A percentile compares a stretch with the other conserved stretches of the same genome.
These are phyloP conservation scores for Melipona beecheii DNA, from an alignment of 2,888 invertebrate genomes.

Conservation along the genomic window DNA sequence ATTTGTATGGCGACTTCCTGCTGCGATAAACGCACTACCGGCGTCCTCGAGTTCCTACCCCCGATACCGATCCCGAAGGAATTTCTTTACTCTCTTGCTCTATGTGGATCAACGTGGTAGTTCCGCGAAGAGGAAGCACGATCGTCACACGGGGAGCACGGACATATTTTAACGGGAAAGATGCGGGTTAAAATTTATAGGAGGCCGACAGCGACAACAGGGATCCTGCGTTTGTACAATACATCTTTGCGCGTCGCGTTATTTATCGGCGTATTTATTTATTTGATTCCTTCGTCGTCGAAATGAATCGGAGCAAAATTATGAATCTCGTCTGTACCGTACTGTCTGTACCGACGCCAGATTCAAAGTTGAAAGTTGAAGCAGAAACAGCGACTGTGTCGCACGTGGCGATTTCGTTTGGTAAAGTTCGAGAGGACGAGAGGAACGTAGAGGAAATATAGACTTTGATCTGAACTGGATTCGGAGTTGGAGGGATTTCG, in stretches of 20 bases:
- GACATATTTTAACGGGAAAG: constrained; percentile 40
- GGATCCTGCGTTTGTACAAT: constrained; percentile 21
- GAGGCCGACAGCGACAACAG: constrained; percentile 39
- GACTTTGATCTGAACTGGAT: constrained; percentile 28
- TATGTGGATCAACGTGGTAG: constrained; percentile 47
- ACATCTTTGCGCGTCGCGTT: constrained; percentile 20
- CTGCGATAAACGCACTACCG: constrained; percentile 71
- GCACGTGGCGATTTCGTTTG: too few relatives aligned
- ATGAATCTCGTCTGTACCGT: not conserved
- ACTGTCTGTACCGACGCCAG: not conserved
- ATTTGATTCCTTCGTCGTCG: not conserved
- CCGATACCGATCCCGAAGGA: constrained; percentile 51
- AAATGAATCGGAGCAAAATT: not conserved
- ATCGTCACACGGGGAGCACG: constrained; percentile 13
- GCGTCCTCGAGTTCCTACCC: constrained; percentile 51
- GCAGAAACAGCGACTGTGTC: too few relatives aligned
- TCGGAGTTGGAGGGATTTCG: constrained; percentile 47
- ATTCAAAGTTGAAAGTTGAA: too few relatives aligned
- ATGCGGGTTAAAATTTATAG: constrained; percentile 61
- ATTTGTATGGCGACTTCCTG: constrained; percentile 72
- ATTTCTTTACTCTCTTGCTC: not conserved
- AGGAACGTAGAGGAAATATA: not conserved
- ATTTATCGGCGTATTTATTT: constrained; percentile 24
- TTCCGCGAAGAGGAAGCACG: constrained; percentile 1
- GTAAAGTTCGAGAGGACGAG: too few relatives aligned